Evolutionary conservation across 2,113 vertebrate genomes (phyloP), one percentile per base, ranked within the genome.

Genomic region (Elanus axillaris): DNA sequence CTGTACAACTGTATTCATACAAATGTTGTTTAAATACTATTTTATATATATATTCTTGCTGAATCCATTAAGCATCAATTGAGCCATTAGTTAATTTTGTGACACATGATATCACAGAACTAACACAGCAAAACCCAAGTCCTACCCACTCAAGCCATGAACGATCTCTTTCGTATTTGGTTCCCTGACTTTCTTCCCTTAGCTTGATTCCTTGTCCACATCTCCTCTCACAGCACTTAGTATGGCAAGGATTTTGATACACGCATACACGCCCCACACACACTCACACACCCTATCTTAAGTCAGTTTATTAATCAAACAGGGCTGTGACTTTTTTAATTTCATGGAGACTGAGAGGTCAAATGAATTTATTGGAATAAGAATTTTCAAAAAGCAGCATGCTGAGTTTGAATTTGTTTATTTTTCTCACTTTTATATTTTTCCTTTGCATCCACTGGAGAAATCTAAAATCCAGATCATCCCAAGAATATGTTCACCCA

Each of bases 391-490:
- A 75, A 85, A 80, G 79, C 68, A 89, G 47, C 72, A 95, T 45
- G 60, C 52, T 48, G 75, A 69, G 32, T 48, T 88, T 40, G 58
- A 91, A 87, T 90, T 95, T 95, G 86, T 90, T 93, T 96, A 89
- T 86, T 72, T 34, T 50, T 68, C 53, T 66, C 56, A 96, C 90
- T 96, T 92, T 95, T 50, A 52, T 92, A 74, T 63, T 96, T 88
- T 82, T 23, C 42, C 29, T 91, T 91, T 95, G 74, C 6, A 1
- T 79, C 55, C 63, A 95, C 53, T 48, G 79, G 47, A 95, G 77
- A 87, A 96, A 96, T 96, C 68, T 94, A 94, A 98, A 97, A 96
- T 91, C 95, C 95, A 97, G 81, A 97, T 97, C 95, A 97, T 95
- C 55, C 95, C 80, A 95, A 93, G 86, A 97, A 92, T 97, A 93